Evolutionary conservation across 2,888 invertebrate species (phyloP).

Genomic region (Eupsilia transversa): DNA sequence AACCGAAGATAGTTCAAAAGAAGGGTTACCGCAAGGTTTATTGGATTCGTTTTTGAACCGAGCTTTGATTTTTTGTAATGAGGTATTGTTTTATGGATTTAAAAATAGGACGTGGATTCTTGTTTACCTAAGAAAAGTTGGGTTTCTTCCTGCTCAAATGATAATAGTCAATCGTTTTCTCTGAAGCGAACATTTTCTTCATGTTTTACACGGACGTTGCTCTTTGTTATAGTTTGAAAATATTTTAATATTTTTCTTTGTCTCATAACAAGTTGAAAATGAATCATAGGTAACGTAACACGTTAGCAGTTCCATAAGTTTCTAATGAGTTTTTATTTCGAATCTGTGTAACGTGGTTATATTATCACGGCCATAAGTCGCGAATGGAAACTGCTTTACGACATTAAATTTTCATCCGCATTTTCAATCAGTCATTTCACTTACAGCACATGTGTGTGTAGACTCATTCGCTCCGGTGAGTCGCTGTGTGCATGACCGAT

Average conservation of each 20-base stretch:
- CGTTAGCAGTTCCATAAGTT: slow-evolving; percentile 33
- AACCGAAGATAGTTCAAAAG: slow-evolving; percentile 55
- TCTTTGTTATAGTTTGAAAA: slow-evolving; percentile 47
- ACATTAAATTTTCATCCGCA: slow-evolving; percentile 67
- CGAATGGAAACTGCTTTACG: slow-evolving; percentile 56
- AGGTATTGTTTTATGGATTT: slow-evolving; percentile 51
- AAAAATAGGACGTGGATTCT: slow-evolving; percentile 57
- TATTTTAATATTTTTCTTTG: slow-evolving; percentile 47
- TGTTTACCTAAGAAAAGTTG: slow-evolving; percentile 27
- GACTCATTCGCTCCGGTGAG: slow-evolving; percentile 62
- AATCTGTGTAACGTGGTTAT: slow-evolving; percentile 28
- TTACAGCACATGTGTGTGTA: slow-evolving; percentile 52
- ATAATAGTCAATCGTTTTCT: slow-evolving; percentile 15
- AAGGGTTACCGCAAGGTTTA: slow-evolving; percentile 45
- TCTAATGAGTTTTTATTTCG: slow-evolving; percentile 44
- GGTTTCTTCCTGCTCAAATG: slow-evolving; percentile 18
- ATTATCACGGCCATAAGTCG: slow-evolving; percentile 46
- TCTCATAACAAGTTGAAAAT: slow-evolving; percentile 32
- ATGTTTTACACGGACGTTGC: slow-evolving; percentile 27
- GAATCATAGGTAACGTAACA: slow-evolving; percentile 38
- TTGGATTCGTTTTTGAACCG: slow-evolving; percentile 42
- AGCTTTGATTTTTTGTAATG: slow-evolving; percentile 56
- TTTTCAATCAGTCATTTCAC: slow-evolving; percentile 64
- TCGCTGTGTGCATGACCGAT: slow-evolving; percentile 81
- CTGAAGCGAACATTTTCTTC: slow-evolving; percentile 30